Conservation (phyloP, 2,113 vertebrate species). For the Trogon melanurus region DNA sequence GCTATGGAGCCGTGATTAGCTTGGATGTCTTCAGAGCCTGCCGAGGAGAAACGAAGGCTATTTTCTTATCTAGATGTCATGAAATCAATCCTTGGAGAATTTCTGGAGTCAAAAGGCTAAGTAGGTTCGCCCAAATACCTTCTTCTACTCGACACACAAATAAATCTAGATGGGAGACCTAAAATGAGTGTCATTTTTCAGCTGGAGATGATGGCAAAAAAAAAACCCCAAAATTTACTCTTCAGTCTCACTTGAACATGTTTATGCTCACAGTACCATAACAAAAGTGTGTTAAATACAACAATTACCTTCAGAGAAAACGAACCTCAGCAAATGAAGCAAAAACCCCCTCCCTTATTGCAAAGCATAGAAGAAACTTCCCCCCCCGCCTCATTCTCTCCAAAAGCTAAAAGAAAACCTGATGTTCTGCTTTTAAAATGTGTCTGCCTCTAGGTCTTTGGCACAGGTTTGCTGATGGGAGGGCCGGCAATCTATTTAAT, state of each 20-base stretch:
- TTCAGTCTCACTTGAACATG: constrained; percentile 48
- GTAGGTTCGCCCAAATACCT: constrained; percentile 65
- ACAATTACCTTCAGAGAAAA: not conserved
- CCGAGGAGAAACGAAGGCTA: constrained; percentile 65
- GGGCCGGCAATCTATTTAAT: constrained; percentile 93
- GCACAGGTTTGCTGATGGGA: constrained; percentile 85
- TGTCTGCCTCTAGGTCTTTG: constrained; percentile 88
- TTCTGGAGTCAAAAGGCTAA: constrained; percentile 69
- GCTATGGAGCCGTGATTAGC: constrained; percentile 61
- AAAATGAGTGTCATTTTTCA: constrained; percentile 60
- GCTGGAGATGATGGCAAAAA: not conserved
- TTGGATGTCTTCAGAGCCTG: constrained; percentile 63
- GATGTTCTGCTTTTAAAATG: constrained; percentile 83
- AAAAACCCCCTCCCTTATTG: not conserved
- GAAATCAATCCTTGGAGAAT: constrained; percentile 69
- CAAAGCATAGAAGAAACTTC: constrained; percentile 65
- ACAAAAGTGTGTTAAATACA: not conserved
- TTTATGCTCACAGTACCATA: constrained; percentile 6
- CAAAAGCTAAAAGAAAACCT: constrained; percentile 79
- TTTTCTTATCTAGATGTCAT: constrained; percentile 72
- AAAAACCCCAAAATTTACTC: constrained; percentile 2
- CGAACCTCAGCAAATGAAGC: constrained; percentile 15
- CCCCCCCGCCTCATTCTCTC: constrained; percentile 49
- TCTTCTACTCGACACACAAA: constrained; percentile 40
- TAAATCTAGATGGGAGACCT: constrained; percentile 15